Evolutionary conservation across 2,797 vertebrate species (phyloP), one percentile per base, ranked within the genome.

Genomic region (Spea hammondii): DNA sequence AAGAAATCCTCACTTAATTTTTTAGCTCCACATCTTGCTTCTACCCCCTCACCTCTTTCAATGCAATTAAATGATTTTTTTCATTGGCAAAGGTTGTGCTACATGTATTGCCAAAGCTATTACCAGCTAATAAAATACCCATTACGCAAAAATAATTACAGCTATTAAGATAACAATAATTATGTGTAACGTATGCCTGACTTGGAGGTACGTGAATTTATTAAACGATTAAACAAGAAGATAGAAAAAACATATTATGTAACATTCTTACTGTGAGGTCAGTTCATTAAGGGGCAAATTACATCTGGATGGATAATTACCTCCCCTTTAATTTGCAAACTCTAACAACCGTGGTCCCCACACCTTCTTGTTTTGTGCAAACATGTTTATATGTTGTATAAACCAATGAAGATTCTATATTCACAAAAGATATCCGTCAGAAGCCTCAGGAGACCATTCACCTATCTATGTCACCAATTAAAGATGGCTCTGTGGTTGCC

Each of bases 71-170:
- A 74, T 79, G 11, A 66, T 66, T 73, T 79, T 11, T 73, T 59
- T 72, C 73, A 79, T 79, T 74, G 78, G 66, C 72, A 79, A 70
- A 44, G 72, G 44, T 51, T 75, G 54, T 69, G 57, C 54, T 70
- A 44, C 46, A 70, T 65, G 59, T 75, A 62, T 75, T 69, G 72
- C 72, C 65, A 79, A 75, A 70, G 72, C 78, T 75, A 74, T 79
- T 70, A 74, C 49, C n/a, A 66, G 57, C 78, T 74, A 75, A 70
- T 79, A 79, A 79, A 79, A 74, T 70, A 62, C 65, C 53, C 78
- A 79, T 79, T 79, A 79, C 65, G 78, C 78, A 79, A 75, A 79
- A 79, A 79, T 79, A 79, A 79, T 79, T 79, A 64, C 62, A 50
- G 65, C 66, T 75, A 75, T 79, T 75, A 74, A 74, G 72, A 75